Conservation (phyloP, 2,888 invertebrate species). For the Cheilosia scutellata region DNA sequence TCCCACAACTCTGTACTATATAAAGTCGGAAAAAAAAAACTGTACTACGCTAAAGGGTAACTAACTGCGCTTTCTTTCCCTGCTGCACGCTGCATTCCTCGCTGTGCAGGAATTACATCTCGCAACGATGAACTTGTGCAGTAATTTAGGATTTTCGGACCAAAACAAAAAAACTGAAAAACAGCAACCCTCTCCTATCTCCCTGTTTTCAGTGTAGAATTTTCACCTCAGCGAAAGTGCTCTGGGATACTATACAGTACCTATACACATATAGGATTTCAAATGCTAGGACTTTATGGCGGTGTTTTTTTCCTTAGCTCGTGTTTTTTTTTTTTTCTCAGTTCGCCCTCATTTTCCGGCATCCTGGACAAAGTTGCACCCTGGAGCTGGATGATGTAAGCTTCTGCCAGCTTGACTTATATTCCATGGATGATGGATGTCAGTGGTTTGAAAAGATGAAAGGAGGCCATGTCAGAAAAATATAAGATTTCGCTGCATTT, state of each 20-base stretch:
- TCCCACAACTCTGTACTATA: conserved; percentile 25
- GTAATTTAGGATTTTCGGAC: conserved; percentile 70
- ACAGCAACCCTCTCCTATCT: not conserved
- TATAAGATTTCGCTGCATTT: not conserved
- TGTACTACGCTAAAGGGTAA: conserved; percentile 50
- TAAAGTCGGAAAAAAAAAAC: conserved; percentile 26
- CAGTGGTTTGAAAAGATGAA: conserved; percentile 44
- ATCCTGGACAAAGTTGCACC: conserved; percentile 60
- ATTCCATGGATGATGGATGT: conserved; percentile 61
- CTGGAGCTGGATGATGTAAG: conserved; percentile 11
- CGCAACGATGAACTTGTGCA: conserved; percentile 69
- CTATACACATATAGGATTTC: not conserved
- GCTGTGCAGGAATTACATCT: conserved; percentile 43
- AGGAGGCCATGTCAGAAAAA: conserved; percentile 13
- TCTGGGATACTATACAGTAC: conserved; percentile 47
- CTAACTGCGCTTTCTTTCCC: conserved; percentile 51
- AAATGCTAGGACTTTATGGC: conserved; percentile 38
- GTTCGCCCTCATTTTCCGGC: conserved; percentile 29
- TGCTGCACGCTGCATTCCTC: conserved; percentile 5
- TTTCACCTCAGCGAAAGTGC: conserved; percentile 55
- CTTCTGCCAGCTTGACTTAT: conserved; percentile 42
- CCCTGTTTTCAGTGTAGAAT: not conserved
- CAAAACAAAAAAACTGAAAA: conserved; percentile 24
- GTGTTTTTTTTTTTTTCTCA: not conserved
- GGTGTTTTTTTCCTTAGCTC: conserved; percentile 36